Conservation (phyloP, 2,113 vertebrate species). For the Pseudois nayaur region DNA sequence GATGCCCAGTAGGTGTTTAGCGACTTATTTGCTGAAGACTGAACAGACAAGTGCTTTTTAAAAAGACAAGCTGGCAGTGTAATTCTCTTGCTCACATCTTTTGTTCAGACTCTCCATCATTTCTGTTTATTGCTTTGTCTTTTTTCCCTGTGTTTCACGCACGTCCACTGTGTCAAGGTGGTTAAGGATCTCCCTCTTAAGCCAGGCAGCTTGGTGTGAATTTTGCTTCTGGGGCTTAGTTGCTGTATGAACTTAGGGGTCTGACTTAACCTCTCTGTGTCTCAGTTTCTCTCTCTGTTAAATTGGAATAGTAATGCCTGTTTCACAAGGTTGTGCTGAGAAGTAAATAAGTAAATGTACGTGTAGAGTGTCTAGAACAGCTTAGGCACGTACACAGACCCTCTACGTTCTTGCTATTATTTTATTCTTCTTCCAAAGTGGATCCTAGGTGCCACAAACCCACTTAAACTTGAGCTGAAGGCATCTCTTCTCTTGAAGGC, state of each 20-base stretch:
- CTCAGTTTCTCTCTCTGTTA: background rate
- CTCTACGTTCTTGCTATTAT: background rate
- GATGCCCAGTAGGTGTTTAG: background rate
- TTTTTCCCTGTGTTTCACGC: background rate
- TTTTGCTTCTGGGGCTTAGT: background rate
- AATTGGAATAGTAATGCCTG: background rate
- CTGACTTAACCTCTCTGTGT: background rate
- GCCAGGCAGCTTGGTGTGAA: background rate
- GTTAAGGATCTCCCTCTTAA: background rate
- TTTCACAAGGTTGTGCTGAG: background rate
- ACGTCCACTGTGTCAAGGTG: background rate
- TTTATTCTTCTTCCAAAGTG: background rate
- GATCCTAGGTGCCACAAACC: background rate
- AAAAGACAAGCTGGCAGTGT: background rate
- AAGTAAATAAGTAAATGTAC: background rate
- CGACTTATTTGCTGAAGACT: background rate
- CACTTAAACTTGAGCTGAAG: background rate
- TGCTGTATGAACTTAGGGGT: background rate
- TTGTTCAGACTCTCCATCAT: background rate
- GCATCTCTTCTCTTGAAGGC: background rate
- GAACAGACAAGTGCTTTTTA: background rate
- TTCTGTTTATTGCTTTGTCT: background rate
- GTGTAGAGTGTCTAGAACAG: background rate
- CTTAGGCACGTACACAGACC: background rate
- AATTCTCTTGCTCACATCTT: background rate